Conservation (phyloP, 92 coral and sea anemone genomes). For the Micromussa lordhowensis region DNA sequence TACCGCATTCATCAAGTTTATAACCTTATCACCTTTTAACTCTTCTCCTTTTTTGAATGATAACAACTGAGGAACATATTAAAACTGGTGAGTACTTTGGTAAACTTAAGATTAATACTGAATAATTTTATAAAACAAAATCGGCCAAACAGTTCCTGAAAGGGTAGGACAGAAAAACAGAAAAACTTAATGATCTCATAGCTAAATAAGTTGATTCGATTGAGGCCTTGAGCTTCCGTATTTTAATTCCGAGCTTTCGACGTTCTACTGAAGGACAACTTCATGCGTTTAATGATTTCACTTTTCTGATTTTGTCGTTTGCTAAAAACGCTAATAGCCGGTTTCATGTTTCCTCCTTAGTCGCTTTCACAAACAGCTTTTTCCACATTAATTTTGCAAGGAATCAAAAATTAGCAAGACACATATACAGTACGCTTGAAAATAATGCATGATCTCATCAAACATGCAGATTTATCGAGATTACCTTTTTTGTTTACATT, state of each 20-base stretch:
- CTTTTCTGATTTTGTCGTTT: not conserved
- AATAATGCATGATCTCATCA: not conserved
- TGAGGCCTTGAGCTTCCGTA: too few relatives aligned
- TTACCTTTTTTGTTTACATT: not conserved
- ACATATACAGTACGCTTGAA: too few relatives aligned
- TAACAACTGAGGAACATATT: not conserved
- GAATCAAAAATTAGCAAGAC: not conserved
- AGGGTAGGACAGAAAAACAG: too few relatives aligned
- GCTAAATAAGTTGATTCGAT: too few relatives aligned
- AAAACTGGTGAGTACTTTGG: not conserved
- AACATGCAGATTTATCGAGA: not conserved
- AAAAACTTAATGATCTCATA: too few relatives aligned
- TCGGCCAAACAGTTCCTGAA: too few relatives aligned
- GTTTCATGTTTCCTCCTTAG: not conserved
- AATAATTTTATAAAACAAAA: too few relatives aligned
- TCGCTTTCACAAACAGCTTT: not conserved
- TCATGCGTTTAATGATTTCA: too few relatives aligned
- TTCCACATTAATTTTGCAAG: not conserved
- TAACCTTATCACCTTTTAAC: not conserved
- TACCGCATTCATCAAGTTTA: not conserved
- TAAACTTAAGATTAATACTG: not conserved
- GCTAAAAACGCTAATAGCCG: not conserved
- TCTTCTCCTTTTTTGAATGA: not conserved
- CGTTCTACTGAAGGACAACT: too few relatives aligned
- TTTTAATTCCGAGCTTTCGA: too few relatives aligned